These are phyloP conservation scores for Deroplatys truncata DNA, from an alignment of 2,888 invertebrate species.

Conservation along the genomic window DNA sequence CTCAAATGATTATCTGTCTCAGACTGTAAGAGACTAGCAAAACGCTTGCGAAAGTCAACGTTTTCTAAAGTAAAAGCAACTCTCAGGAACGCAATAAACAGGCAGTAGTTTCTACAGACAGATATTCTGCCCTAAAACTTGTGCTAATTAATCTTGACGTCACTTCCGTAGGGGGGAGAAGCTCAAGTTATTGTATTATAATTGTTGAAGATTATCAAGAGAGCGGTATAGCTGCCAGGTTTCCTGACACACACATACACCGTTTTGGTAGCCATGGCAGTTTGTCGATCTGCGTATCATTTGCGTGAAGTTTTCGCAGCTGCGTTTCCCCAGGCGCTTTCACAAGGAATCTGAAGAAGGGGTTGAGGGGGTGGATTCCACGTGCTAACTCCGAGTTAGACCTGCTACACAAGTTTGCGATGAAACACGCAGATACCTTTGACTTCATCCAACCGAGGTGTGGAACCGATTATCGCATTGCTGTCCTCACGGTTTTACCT, in stretches of 20 bases:
- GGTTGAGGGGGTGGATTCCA: neutral
- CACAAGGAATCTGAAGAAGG: neutral
- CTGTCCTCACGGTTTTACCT: too few relatives aligned
- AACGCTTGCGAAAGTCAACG: neutral
- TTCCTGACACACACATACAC: neutral
- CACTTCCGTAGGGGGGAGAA: neutral
- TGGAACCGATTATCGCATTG: too few relatives aligned
- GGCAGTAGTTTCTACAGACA: neutral
- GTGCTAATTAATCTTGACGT: slow-evolving; percentile 9
- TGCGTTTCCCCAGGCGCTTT: neutral
- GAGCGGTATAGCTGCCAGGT: neutral
- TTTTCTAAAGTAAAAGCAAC: too few relatives aligned
- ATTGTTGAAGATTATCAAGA: slow-evolving; percentile 3
- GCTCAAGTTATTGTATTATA: slow-evolving; percentile 6
- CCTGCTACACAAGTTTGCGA: too few relatives aligned
- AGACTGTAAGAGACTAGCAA: too few relatives aligned
- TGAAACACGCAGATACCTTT: neutral
- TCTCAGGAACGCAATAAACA: neutral
- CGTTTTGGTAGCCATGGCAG: neutral
- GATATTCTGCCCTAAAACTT: neutral
- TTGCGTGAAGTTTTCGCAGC: neutral
- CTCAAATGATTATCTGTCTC: too few relatives aligned
- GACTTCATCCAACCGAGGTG: neutral
- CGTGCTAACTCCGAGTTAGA: neutral
- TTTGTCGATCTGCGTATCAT: neutral